Base-by-base conservation (phyloP, 2,888 invertebrate genomes). In the Ennomos erosarius region DNA sequence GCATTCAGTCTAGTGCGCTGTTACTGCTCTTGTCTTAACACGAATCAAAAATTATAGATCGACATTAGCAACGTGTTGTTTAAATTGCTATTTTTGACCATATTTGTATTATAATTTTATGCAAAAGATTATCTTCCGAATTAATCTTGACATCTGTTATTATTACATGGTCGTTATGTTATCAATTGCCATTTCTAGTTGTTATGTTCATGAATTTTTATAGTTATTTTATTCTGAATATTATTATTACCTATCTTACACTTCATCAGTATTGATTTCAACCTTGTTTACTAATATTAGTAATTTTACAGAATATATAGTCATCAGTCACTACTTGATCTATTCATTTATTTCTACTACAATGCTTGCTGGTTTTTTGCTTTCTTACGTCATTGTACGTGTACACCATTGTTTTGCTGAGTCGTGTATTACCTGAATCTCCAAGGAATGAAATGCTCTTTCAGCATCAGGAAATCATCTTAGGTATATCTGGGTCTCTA, bases 201-300 rank as follows among this genome's bases (percentile, higher is more conserved):
- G 50, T 56, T 54, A 47, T 55, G 38, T 54, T 49, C 43, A 57
- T 56, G 47, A 53, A 55, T 59, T 59, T 58, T 55, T 53, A 61
- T 61, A 37, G 46, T 58, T 37, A 59, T 50, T 60, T 64, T 47
- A 64, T 64, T 55, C 64, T 33, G 11, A 38, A 52, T 57, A 35
- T 55, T 54, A 26, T 26, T 26, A 26, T 26, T 26, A 26, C 5
- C 5, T 26, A 36, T 59, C 49, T 48, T 12, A 48, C 13, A 58
- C 8, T 44, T 10, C 12, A 40, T 54, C 40, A 36, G 11, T 54
- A 36, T 48, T 13, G 47, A 11, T 48, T 53, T n/a, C 16, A 10
- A 36, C n/a, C n/a, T n/a, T n/a, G n/a, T n/a, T n/a, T n/a, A n/a
- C 11, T 43, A 16, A 10, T 6, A 0, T 33, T n/a, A n/a, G n/a